Evolutionary conservation across 2,888 invertebrate genomes (phyloP).

Genomic region (Melieria omissa): DNA sequence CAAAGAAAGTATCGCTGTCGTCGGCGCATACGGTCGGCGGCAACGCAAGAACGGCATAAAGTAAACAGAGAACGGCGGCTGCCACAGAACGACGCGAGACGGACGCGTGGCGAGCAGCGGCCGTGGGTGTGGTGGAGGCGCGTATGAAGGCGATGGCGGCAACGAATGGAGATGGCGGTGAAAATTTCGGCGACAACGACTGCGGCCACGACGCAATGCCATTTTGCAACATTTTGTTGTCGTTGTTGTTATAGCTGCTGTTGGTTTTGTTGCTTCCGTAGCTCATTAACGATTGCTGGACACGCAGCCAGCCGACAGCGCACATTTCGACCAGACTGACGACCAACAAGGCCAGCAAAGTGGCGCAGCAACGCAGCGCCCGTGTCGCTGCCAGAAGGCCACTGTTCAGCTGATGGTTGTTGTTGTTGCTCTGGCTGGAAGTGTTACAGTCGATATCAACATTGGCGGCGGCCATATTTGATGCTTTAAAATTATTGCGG

Average conservation of each 20-base stretch:
- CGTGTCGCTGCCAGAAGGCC: not conserved
- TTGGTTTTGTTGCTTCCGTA: not conserved
- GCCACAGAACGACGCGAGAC: slow-evolving; percentile 37
- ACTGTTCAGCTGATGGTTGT: not conserved
- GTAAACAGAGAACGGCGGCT: slow-evolving; percentile 16
- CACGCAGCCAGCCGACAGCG: slow-evolving; percentile 4
- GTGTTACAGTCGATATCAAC: not conserved
- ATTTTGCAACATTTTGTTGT: slow-evolving; percentile 19
- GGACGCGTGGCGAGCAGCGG: slow-evolving; percentile 48
- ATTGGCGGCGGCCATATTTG: not conserved
- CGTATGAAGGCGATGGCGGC: not conserved
- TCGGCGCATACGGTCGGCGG: slow-evolving; percentile 60
- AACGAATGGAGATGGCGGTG: not conserved
- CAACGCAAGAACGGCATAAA: slow-evolving; percentile 39
- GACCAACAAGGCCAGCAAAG: slow-evolving; percentile 10
- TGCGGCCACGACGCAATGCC: not conserved
- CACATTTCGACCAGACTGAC: slow-evolving; percentile 13
- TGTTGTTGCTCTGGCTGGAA: slow-evolving; percentile 2
- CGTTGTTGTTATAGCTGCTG: slow-evolving; percentile 15
- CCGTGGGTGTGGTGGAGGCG: slow-evolving; percentile 39
- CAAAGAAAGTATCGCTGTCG: slow-evolving; percentile 64
- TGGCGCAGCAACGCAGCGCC: slow-evolving; percentile 1
- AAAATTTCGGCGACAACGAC: slow-evolving; percentile 5
- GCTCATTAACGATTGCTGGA: slow-evolving; percentile 8
- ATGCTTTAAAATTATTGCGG: too few species aligned